Conservation (phyloP, 2,888 invertebrate genomes). For the Coleophora deauratella region DNA sequence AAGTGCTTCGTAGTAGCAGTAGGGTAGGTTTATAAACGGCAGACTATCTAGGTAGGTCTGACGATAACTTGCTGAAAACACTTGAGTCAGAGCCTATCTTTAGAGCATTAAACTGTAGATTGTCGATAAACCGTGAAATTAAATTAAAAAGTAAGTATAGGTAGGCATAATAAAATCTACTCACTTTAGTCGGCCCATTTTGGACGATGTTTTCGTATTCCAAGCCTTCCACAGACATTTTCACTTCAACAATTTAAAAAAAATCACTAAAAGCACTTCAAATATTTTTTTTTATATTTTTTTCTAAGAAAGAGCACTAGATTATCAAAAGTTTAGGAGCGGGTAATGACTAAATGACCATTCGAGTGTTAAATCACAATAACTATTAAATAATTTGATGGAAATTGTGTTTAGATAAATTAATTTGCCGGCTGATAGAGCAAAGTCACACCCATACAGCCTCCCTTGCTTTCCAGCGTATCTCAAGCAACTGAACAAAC, state of each 20-base stretch:
- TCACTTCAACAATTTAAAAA: slow-evolving; percentile 47
- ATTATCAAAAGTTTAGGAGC: slow-evolving; percentile 12
- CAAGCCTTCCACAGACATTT: slow-evolving; percentile 71
- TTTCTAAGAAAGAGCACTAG: slow-evolving; percentile 33
- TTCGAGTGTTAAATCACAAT: slow-evolving; percentile 49
- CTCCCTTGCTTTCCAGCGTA: slow-evolving; percentile 55
- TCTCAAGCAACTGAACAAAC: slow-evolving; percentile 22
- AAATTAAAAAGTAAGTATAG: slow-evolving; percentile 10
- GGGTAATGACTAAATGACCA: slow-evolving; percentile 34
- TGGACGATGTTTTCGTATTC: slow-evolving; percentile 78
- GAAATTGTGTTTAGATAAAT: slow-evolving; percentile 42
- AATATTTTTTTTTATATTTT: slow-evolving; percentile 33
- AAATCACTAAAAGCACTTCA: slow-evolving; percentile 29
- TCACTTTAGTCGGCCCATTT: slow-evolving; percentile 78
- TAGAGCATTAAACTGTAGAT: not conserved
- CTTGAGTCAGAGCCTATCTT: not conserved
- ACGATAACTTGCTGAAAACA: not conserved
- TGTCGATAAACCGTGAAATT: not conserved
- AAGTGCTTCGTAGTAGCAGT: too few species aligned
- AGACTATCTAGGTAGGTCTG: not conserved
- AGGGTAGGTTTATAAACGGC: too few species aligned
- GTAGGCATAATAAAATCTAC: slow-evolving; percentile 26
- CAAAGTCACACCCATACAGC: slow-evolving; percentile 52
- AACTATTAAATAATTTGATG: slow-evolving; percentile 43
- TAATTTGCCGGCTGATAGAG: slow-evolving; percentile 44